Conservation (phyloP, 2,888 invertebrate species). For the Galerucella nymphaeae region DNA sequence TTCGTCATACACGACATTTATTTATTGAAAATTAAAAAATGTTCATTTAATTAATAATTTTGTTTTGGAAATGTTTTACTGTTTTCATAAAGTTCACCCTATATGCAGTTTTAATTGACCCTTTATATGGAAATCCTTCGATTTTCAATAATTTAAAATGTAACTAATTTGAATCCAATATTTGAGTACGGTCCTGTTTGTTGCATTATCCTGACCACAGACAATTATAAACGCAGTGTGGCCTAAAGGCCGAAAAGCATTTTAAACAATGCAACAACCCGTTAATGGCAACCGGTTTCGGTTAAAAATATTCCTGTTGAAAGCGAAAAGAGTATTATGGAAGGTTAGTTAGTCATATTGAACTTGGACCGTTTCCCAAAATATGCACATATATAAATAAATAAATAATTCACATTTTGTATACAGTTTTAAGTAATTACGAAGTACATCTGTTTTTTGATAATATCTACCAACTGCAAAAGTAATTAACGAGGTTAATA, state of each 20-base stretch:
- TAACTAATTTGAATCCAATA: background rate
- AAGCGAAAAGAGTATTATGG: slow-evolving; percentile 28
- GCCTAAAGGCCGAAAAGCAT: slow-evolving; percentile 34
- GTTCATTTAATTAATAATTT: too few species aligned
- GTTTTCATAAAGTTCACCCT: too few species aligned
- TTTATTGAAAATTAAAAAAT: too few species aligned
- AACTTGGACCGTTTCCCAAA: slow-evolving; percentile 17
- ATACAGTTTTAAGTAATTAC: background rate
- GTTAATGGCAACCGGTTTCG: slow-evolving; percentile 5
- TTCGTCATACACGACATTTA: background rate
- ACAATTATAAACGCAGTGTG: slow-evolving; percentile 31
- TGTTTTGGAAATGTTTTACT: too few species aligned
- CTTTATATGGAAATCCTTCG: too few species aligned
- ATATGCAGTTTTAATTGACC: too few species aligned
- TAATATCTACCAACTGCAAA: background rate
- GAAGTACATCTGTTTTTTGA: background rate
- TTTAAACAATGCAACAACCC: slow-evolving; percentile 29
- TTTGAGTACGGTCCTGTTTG: slow-evolving; percentile 1
- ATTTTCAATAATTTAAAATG: background rate
- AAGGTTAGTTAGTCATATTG: slow-evolving; percentile 17
- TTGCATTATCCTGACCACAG: slow-evolving; percentile 29
- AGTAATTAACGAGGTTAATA: background rate
- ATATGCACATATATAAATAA: slow-evolving; percentile 1
- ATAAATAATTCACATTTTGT: slow-evolving; percentile 1
- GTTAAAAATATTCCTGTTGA: slow-evolving; percentile 24